These are phyloP conservation scores for Ophiodon elongatus DNA, from an alignment of 2,113 vertebrate species.

Conservation along the genomic window DNA sequence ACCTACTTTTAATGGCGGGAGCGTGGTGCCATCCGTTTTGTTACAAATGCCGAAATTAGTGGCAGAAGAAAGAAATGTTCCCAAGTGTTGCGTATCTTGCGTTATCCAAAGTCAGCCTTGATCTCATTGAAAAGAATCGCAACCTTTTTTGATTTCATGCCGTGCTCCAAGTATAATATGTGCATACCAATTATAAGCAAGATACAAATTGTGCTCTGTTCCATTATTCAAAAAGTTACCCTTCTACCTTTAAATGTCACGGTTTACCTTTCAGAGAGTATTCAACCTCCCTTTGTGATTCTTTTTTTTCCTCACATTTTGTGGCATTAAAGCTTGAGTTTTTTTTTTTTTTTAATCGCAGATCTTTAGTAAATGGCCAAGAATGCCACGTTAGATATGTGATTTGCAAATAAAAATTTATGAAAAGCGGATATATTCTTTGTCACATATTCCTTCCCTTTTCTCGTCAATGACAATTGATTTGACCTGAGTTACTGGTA, in stretches of 20 bases:
- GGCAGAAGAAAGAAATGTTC: neutral
- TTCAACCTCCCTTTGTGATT: neutral
- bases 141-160: conserved; percentile 30
- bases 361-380: conserved; percentile 8
- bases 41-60: conserved; percentile 13
- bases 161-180: conserved; percentile 25
- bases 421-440: neutral
- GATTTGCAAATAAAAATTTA: neutral
- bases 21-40: conserved; percentile 21
- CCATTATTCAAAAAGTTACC: conserved; percentile 40
- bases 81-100: neutral
- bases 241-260: conserved; percentile 50
- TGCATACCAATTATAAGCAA: conserved; percentile 19
- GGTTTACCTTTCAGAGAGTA: conserved; percentile 1
- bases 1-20: conserved; percentile 40
- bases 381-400: conserved; percentile 10
- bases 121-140: conserved; percentile 4
- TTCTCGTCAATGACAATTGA: neutral
- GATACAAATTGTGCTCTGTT: conserved; percentile 24
- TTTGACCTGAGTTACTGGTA: neutral
- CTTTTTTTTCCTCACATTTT: neutral
- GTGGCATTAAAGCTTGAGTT: neutral
- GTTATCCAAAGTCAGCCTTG: conserved; percentile 22
- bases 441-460: neutral
- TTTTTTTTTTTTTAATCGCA: neutral